Evolutionary conservation across 2,888 invertebrate genomes (phyloP).

Genomic region (Synanthedon vespiformis): DNA sequence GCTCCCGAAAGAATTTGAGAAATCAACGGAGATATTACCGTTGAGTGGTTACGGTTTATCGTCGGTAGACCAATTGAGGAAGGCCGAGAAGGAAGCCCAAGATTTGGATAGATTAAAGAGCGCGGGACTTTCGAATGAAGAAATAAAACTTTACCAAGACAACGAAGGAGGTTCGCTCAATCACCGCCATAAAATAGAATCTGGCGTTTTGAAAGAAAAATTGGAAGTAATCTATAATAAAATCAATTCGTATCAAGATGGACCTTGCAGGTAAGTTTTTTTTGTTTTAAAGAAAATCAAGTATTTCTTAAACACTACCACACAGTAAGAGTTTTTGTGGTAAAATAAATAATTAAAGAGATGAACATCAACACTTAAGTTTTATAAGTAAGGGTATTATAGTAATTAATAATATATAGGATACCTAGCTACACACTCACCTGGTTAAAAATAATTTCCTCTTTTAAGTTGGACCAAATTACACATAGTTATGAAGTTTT

Average conservation of each 20-base stretch:
- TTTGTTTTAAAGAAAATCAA: not conserved
- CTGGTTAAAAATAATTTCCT: no score
- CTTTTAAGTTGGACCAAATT: no score
- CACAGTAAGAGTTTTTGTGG: no score
- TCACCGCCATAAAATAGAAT: constrained; percentile 37
- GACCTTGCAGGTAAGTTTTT: constrained; percentile 24
- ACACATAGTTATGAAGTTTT: no score
- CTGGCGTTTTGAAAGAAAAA: constrained; percentile 32
- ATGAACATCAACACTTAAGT: no score
- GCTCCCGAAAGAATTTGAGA: constrained; percentile 49
- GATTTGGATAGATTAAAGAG: constrained; percentile 56
- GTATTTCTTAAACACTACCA: no score
- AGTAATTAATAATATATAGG: no score
- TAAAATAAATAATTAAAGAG: no score
- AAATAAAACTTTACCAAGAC: constrained; percentile 60
- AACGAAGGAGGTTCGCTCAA: constrained; percentile 45
- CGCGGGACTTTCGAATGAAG: constrained; percentile 55
- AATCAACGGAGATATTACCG: constrained; percentile 47
- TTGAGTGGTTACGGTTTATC: constrained; percentile 53
- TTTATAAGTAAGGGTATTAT: no score
- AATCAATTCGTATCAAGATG: constrained; percentile 27
- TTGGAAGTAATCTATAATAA: constrained; percentile 39
- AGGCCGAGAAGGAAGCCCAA: constrained; percentile 40
- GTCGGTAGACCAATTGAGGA: constrained; percentile 48
- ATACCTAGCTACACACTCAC: no score